Percentiles rank a stretch among this genome's conserved stretches.
Conservation (phyloP, 2,797 vertebrate genomes). For the Enteromius mattozi region DNA sequence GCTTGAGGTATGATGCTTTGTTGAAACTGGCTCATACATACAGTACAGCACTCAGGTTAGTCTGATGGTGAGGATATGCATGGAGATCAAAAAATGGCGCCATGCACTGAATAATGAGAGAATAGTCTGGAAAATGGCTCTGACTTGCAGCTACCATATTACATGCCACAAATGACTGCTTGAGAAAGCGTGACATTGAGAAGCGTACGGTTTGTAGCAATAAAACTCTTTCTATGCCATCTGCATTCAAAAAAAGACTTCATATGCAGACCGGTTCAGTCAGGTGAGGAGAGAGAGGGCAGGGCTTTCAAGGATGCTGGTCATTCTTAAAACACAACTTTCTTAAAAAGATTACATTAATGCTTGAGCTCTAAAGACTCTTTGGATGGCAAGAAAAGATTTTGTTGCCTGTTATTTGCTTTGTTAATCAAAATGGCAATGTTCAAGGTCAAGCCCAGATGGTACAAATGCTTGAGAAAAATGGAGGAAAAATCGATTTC, state of each 20-base stretch:
- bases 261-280: constrained; percentile 58
- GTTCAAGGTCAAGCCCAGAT: constrained; percentile 72
- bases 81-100: constrained; percentile 48
- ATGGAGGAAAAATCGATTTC: constrained; percentile 70
- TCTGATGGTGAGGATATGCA: constrained; percentile 72
- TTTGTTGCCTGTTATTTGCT: constrained; percentile 85
- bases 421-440: constrained; percentile 77
- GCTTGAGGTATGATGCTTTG: constrained; percentile 65
- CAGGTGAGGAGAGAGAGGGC: constrained; percentile 31
- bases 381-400: constrained; percentile 89
- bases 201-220: constrained; percentile 80
- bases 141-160: constrained; percentile 70
- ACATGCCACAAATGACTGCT: constrained; percentile 78
- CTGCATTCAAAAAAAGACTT: constrained; percentile 66
- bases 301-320: constrained; percentile 49
- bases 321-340: constrained; percentile 79
- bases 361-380: constrained; percentile 41
- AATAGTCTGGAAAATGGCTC: constrained; percentile 49
- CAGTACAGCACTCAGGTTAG: constrained; percentile 74
- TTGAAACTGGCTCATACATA: constrained; percentile 72
- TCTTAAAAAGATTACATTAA: constrained; percentile 65
- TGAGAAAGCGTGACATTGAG: constrained; percentile 64
- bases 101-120: constrained; percentile 58
- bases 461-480: constrained; percentile 62
- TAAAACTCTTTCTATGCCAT: constrained; percentile 93